phyloP scores from a whole-genome alignment of 2,888 invertebrate genomes.

The Spialia ferax region DNA sequence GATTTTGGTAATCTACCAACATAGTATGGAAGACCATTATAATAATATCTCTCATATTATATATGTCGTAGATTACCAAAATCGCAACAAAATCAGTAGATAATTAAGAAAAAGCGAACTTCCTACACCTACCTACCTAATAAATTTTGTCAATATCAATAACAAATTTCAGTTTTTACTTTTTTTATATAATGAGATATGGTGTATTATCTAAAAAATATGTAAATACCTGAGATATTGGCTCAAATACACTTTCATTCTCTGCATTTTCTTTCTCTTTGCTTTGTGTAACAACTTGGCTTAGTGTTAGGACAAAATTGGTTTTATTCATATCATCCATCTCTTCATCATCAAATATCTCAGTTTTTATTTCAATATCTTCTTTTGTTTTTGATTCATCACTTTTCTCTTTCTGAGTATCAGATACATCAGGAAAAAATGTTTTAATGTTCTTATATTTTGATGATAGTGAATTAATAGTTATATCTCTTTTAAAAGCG shows the following conservation, averaged over 20 bases:
- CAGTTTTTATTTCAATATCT: neutral
- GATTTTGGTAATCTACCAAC: too few relatives aligned
- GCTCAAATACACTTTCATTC: constrained; percentile 84
- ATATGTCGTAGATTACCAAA: too few relatives aligned
- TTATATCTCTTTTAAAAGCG: constrained; percentile 87
- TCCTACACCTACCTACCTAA: too few relatives aligned
- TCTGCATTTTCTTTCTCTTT: constrained; percentile 50
- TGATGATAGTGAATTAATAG: constrained; percentile 85
- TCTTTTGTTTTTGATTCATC: constrained; percentile 21
- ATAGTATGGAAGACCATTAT: too few relatives aligned
- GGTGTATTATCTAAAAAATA: too few relatives aligned
- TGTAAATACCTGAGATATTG: constrained; percentile 83
- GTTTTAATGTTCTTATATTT: constrained; percentile 72
- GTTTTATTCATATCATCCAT: constrained; percentile 85
- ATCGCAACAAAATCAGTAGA: too few relatives aligned
- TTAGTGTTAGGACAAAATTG: constrained; percentile 90
- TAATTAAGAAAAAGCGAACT: too few relatives aligned
- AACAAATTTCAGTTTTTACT: too few relatives aligned
- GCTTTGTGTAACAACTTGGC: constrained; percentile 76
- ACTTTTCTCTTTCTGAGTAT: constrained; percentile 45
- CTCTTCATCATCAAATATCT: constrained; percentile 53
- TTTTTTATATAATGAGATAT: too few relatives aligned
- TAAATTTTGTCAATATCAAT: too few relatives aligned
- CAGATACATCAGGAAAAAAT: constrained; percentile 48
- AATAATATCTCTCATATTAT: too few relatives aligned